A percentile compares a stretch with the other conserved stretches of the same genome.
Evolutionary conservation across 2,888 invertebrate species (phyloP).

Genomic region (Caenorhabditis auriculariae): DNA sequence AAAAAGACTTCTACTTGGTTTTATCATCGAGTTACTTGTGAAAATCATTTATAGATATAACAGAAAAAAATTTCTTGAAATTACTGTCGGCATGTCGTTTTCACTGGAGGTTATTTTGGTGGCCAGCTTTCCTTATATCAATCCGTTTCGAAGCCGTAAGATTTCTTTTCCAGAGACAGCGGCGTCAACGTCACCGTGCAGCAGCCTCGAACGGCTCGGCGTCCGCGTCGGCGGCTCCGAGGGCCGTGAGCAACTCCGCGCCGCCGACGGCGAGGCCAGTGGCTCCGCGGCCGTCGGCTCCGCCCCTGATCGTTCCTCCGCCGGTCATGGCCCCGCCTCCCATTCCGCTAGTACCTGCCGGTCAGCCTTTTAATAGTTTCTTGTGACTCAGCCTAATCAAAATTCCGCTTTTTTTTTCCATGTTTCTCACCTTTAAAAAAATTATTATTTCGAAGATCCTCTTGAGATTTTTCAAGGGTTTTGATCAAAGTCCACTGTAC

Average conservation of each 20-base stretch:
- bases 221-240: not conserved
- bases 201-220: constrained; percentile 25
- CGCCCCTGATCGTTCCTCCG: constrained; percentile 6
- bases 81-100: no score
- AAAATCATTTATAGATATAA: no score
- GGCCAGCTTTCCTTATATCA: no score
- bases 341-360: constrained; percentile 14
- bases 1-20: no score
- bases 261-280: constrained; percentile 4
- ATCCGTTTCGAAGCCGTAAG: not conserved
- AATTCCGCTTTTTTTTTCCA: not conserved
- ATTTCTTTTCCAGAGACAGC: constrained; percentile 27
- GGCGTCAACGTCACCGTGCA: constrained; percentile 38
- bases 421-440: not conserved
- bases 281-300: constrained; percentile 19
- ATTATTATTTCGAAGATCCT: not conserved
- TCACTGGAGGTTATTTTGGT: no score
- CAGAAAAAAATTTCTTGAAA: no score
- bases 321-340: not conserved
- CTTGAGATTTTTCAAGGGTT: not conserved
- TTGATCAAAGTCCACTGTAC: no score
- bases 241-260: not conserved
- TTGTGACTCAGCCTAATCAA: not conserved
- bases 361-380: not conserved
- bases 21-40: no score